These are phyloP conservation scores for Drosophila insularis DNA, from an alignment of 1,140 invertebrate genomes.

Conservation along the genomic window DNA sequence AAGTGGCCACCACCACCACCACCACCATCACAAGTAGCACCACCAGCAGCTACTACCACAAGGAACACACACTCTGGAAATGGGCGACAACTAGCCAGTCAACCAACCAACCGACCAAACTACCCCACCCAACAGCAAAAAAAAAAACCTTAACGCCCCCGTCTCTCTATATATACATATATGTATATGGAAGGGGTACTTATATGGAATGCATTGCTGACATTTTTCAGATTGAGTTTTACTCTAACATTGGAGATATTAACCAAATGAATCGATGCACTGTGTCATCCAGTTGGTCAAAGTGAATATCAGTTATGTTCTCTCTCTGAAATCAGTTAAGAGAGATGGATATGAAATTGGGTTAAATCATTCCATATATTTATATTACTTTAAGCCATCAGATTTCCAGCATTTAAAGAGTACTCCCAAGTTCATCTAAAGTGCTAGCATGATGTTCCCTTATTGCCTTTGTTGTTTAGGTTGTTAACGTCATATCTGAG, in stretches of 20 bases:
- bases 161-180: slow-evolving; percentile 6
- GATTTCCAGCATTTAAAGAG: no score
- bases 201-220: slow-evolving; percentile 45
- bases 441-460: slow-evolving; percentile 7
- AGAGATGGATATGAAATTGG: no score
- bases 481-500: slow-evolving; percentile 25
- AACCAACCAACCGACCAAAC: slow-evolving; percentile 33
- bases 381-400: no score
- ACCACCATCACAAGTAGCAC: slow-evolving; percentile 6
- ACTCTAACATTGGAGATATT: slow-evolving; percentile 2
- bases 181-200: background rate
- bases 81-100: slow-evolving; percentile 20
- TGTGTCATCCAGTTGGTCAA: background rate
- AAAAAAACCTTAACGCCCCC: slow-evolving; percentile 16
- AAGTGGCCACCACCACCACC: slow-evolving; percentile 47
- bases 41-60: background rate
- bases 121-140: slow-evolving; percentile 12
- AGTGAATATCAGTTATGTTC: no score
- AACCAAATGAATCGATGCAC: background rate
- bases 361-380: no score
- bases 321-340: no score
- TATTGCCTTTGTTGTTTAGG: slow-evolving; percentile 9
- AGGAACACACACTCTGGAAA: slow-evolving; percentile 7
- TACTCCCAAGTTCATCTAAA: background rate
- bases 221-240: slow-evolving; percentile 64